Percentiles rank a stretch among this genome's conserved stretches.
These are phyloP conservation scores for Stenodera caucasica DNA, from an alignment of 2,888 invertebrate species.

Conservation along the genomic window DNA sequence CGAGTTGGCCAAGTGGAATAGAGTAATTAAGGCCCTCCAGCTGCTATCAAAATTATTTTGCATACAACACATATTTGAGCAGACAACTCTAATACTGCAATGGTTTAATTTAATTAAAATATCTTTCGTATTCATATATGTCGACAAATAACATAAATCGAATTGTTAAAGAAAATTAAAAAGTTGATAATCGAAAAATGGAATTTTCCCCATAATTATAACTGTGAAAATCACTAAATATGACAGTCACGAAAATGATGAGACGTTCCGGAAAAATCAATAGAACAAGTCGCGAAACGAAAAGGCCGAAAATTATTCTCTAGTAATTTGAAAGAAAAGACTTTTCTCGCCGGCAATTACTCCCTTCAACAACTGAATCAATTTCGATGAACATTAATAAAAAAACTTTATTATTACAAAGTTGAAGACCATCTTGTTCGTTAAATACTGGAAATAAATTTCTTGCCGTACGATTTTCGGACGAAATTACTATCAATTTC, in stretches of 20 bases:
- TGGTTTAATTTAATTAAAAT: constrained; percentile 14
- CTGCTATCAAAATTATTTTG: constrained; percentile 29
- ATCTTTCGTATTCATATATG: constrained; percentile 5
- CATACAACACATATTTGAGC: constrained; percentile 28
- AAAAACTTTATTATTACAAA: background rate
- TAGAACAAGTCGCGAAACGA: background rate
- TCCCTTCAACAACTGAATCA: background rate
- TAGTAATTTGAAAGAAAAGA: background rate
- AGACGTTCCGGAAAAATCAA: background rate
- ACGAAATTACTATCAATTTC: background rate
- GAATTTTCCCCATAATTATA: background rate
- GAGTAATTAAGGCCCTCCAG: constrained; percentile 27
- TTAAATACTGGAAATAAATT: background rate
- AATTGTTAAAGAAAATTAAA: background rate
- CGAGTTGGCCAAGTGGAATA: constrained; percentile 21
- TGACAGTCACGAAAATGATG: background rate
- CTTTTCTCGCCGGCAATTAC: background rate
- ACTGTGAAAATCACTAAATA: background rate
- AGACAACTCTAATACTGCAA: constrained; percentile 7
- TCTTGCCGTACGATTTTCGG: no score
- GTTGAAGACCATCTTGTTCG: background rate
- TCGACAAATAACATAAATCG: background rate
- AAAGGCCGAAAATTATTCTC: background rate
- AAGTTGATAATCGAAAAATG: no score
- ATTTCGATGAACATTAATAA: constrained; percentile 5